Base-by-base conservation (phyloP, 2,797 vertebrate genomes). In the Danio albolineatus region DNA sequence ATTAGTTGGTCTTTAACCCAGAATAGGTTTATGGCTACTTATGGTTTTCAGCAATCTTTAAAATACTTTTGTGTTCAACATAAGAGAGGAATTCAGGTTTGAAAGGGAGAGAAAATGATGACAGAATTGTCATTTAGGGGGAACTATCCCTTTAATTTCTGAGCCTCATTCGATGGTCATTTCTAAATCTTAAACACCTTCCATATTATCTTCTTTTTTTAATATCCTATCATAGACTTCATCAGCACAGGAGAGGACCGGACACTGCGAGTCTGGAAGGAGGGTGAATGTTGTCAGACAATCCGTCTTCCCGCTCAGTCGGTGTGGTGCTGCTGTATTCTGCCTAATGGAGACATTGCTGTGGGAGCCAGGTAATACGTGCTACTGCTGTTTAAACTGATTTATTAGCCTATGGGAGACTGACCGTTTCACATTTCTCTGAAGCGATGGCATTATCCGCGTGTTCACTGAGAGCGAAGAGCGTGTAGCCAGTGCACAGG, bases 291-390 rank as follows among this genome's bases (percentile, higher is more conserved):
- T 84, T 72, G 88, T 80, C 98, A 99, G 90, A 98, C 96, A 64
- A 96, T 99, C 86, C 94, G 96, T 75, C 91, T 99, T 61, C 97
- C 98, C 56, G 94, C 97, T 73, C 98, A 99, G 87, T 99, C 98
- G 39, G 91, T 98, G 17, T 99, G 98, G 98, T 98, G 96, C 91
- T 97, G 96, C 88, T 99, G 98, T 85, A 92, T 99, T 59, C 90
- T 99, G 66, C 93, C 95, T 69, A 98, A 98, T 83, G 95, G 95
- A 51, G 98, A 99, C 86, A 95, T 99, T 1, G 97, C 93, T 39
- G 93, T 96, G 66, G 98, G 97, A 77, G 94, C 96, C 79, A 99
- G 98, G 98, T 99, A 96, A 28, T 86, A 4, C 14, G n/a, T 44
- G 9, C 53, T 5, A 6, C 39, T 44, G n/a, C 28, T 19, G 17